Base-by-base conservation (phyloP, 1,140 invertebrate species). In the Phthorimaea operculella region DNA sequence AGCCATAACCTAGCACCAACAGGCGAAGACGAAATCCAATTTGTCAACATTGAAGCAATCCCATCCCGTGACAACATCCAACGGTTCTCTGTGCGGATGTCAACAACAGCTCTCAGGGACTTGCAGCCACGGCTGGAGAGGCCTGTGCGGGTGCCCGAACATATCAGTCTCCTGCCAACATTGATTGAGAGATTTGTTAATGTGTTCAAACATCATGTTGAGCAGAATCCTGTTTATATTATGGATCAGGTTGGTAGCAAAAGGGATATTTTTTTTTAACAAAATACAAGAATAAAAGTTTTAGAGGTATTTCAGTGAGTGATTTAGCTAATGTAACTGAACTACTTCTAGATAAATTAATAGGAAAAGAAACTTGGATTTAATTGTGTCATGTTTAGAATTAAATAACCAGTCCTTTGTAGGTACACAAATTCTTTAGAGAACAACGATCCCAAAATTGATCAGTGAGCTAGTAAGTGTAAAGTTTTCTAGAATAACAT, bases 131-230 rank as follows among this genome's bases (percentile, higher is more conserved):
- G 92, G 70, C 79, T 96, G 2, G 86, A 87, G n/a, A 81, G 90
- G 5, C 90, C 91, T 0, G 92, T 97, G 39, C 79, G 87, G 7
- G 91, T 96, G 70, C 88, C 92, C 7, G 88, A 92, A 15, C 90
- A 94, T 74, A 90, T 96, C 51, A 90, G 90, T 14, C 92, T 97
- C 59, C 89, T 94, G 68, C 92, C 92, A 60, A 92, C 91, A 7
- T 81, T 96, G 0, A 89, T 93, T 45, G 96, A 97, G 65, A 88
- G 92, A 66, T 97, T 96, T 80, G 87, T 96, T 12, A 92, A 91
- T 58, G 92, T 92, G 1, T 97, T 97, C 70, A 92, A 90, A 68
- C 88, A 93, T 36, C 89, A 92, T 68, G 90, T 96, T 16, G 73
- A 87, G 5, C 73, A 89, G 62, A 97, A 97, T 87, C 89, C 90